Evolutionary conservation across 92 coral and sea anemone species (phyloP), one percentile per base, ranked within the genome.

Genomic region (Parazoanthus swiftii): DNA sequence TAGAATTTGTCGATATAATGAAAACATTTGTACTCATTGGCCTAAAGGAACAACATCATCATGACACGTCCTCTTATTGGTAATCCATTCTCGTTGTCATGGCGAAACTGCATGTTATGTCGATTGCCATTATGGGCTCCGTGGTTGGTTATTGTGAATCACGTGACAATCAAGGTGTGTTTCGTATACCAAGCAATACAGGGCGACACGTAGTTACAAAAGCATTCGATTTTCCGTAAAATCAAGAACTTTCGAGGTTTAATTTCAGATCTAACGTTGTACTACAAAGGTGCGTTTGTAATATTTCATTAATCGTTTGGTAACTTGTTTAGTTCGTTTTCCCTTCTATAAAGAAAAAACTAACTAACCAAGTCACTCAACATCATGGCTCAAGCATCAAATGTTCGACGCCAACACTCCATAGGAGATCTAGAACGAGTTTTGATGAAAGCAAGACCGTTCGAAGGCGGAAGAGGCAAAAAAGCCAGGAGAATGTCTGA

Each of bases 121-220:
- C 51, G 38, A 16, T 75, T 75, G 23, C n/a, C 50, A 54, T 9
- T 75, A 1, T 14, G n/a, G 0, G 9, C 46, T 16, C 43, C 50
- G 9, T 38, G 23, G 71, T 83, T 83, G 86, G 86, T 50, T 71
- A 20, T 0, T 3, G n/a, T n/a, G 50, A 74, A 44, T 43, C 78
- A 83, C 15, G 54, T 65, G 58, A 38, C 86, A 82, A 39, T 23
- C 51, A 79, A 80, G 85, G 71, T 14, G 85, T 70, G 86, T 43
- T 65, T 25, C 23, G 15, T 46, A 70, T 68, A 25, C 13, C 42
- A 9, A 29, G 46, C 21, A 68, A 8, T 21, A 5, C 0, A 56
- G 42, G 63, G 3, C 72, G 78, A 44, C 86, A 70, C 86, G 86
- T 70, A 71, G 86, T 25, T 44, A 71, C 78, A 70, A 83, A 83